phyloP scores from a whole-genome alignment of 1,140 invertebrate genomes.

The Cylas formicarius region DNA sequence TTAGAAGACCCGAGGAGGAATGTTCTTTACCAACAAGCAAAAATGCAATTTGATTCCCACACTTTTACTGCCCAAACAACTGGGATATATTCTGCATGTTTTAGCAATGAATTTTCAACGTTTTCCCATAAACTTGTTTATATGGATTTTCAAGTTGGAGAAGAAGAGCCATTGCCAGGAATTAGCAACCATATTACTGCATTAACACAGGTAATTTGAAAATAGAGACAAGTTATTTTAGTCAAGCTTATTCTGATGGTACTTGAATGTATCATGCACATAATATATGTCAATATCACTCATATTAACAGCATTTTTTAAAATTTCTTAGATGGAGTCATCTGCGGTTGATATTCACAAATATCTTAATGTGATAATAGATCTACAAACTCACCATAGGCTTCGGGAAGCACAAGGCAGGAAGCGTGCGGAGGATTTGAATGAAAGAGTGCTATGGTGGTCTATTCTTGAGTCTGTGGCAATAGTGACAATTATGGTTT shows the following conservation, averaged over 20 bases:
- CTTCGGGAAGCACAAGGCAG: conserved; percentile 88
- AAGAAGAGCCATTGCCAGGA: conserved; percentile 79
- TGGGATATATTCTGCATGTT: conserved; percentile 86
- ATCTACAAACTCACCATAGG: conserved; percentile 95
- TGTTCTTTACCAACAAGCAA: conserved; percentile 86
- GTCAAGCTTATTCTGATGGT: neutral
- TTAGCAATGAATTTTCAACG: conserved; percentile 99
- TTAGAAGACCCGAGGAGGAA: conserved; percentile 83
- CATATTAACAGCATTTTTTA: conserved; percentile 7
- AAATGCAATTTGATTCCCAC: conserved; percentile 91
- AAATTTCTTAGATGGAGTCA: conserved; percentile 72
- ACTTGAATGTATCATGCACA: neutral
- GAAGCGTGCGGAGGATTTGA: conserved; percentile 92
- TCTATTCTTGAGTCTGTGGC: conserved; percentile 81
- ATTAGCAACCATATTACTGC: conserved; percentile 85
- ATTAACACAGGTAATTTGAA: conserved; percentile 86
- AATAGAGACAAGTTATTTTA: conserved; percentile 3
- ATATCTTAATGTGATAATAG: conserved; percentile 75
- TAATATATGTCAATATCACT: no score
- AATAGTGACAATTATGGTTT: conserved; percentile 75
- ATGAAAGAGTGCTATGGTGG: conserved; percentile 88
- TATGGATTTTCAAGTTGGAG: conserved; percentile 95
- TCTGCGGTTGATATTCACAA: conserved; percentile 84
- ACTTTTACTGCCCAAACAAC: conserved; percentile 69
- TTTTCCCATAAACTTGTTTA: conserved; percentile 99